Conservation (phyloP, 2,888 invertebrate genomes). For the Brachycybe producta region DNA sequence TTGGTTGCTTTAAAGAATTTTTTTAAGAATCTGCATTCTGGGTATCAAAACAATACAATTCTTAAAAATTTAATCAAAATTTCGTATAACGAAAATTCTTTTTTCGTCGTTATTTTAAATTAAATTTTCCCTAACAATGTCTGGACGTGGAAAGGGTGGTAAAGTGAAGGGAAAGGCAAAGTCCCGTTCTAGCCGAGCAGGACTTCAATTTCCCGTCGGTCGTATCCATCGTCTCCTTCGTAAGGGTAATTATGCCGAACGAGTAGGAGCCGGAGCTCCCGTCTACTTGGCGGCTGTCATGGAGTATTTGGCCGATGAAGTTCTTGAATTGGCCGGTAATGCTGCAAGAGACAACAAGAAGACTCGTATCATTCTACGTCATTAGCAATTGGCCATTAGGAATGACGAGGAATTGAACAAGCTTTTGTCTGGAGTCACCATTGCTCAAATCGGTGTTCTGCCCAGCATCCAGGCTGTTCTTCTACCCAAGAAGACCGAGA, state of each 20-base stretch:
- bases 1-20: too few species aligned
- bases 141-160: constrained; percentile 37
- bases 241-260: constrained; percentile 38
- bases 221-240: constrained; percentile 29
- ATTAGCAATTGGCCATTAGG: constrained; percentile 61
- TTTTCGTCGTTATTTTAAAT: background rate
- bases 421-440: constrained; percentile 60
- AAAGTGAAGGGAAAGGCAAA: constrained; percentile 39
- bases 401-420: constrained; percentile 73
- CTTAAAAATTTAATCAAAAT: too few species aligned
- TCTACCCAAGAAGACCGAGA: constrained; percentile 54
- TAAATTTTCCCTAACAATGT: constrained; percentile 27
- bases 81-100: too few species aligned
- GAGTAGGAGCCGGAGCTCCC: constrained; percentile 31
- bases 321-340: constrained; percentile 48
- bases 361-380: constrained; percentile 58
- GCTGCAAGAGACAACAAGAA: constrained; percentile 54
- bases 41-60: too few species aligned
- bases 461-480: constrained; percentile 64
- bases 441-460: constrained; percentile 67
- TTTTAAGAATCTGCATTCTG: too few species aligned
- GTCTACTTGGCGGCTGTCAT: constrained; percentile 38
- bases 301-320: constrained; percentile 54
- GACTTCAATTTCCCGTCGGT: constrained; percentile 30
- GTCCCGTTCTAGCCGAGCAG: constrained; percentile 35